Evolutionary conservation across 2,113 vertebrate species (phyloP).

Genomic region (Cyanoliseus patagonus): DNA sequence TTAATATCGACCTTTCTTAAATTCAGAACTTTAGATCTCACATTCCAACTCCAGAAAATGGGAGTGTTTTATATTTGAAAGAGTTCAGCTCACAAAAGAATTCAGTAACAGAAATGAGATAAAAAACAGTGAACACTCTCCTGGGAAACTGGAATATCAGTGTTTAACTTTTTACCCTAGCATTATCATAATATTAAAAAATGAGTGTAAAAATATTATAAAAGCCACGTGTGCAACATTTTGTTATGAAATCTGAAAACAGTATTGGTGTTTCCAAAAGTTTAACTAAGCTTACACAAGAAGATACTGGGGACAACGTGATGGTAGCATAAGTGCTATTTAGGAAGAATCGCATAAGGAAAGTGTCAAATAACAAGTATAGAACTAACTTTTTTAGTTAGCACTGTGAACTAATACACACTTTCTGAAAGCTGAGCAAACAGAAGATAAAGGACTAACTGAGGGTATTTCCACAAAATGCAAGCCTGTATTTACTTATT

Average conservation of each 20-base stretch:
- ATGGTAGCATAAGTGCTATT: background rate
- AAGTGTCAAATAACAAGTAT: background rate
- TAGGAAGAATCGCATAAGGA: background rate
- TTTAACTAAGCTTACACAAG: background rate
- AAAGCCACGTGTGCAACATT: conserved; percentile 6
- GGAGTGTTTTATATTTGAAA: background rate
- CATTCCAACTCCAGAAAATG: conserved; percentile 12
- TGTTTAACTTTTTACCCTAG: conserved; percentile 2
- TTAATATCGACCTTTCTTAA: background rate
- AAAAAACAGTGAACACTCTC: background rate
- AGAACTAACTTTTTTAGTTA: background rate
- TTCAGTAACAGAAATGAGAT: background rate
- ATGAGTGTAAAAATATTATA: background rate
- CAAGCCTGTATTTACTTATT: conserved; percentile 2
- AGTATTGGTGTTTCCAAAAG: background rate
- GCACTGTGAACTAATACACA: background rate
- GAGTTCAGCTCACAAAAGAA: conserved; percentile 12
- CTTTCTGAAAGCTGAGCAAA: conserved; percentile 25
- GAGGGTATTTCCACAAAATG: background rate
- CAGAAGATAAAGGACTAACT: conserved; percentile 5
- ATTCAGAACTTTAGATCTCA: background rate
- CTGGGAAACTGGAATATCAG: background rate
- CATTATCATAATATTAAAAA: conserved; percentile 3
- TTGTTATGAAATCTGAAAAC: background rate
- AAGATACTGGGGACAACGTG: background rate